Base-by-base conservation (phyloP, 35 echinoderm and acorn worm species). In the Hemicentrotus pulcherrimus region DNA sequence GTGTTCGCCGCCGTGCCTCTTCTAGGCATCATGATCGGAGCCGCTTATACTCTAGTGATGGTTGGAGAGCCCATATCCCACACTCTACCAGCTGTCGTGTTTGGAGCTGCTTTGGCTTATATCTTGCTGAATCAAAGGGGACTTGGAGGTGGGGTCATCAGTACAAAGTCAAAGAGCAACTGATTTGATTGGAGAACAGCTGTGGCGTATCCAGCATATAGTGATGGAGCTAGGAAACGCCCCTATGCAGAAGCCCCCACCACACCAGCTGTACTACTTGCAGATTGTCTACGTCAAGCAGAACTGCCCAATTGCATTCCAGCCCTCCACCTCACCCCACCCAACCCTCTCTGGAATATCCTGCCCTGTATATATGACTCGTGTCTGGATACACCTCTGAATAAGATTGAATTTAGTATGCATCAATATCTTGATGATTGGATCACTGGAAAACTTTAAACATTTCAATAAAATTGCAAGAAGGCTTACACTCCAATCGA, bases 21-120 rank as follows among this genome's bases (percentile, higher is more conserved):
- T 8, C 61, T 98, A 0, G 88, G 94, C 47, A 94, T 98, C 61
- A 97, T 96, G 95, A 46, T 96, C 32, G 94, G 93, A 13, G 96
- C 95, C 4, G 47, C 96, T 0, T 95, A 97, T 32, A 95, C 97
- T 6, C 61, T 88, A 22, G 41, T 97, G 10, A 86, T 88, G 46
- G 90, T 98, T 2, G 88, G 89, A 31, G 96, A 98, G 5, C 46
- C 86, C 0, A 4, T 95, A 16, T 85, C 90, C 35, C 46, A 91
- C 13, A n/a, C 94, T 45, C 31, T 97, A 32, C 87, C 94, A 4
- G 28, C 90, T 30, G 31, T 95, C 12, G 46, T 96, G 28, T 46
- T 94, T 24, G 95, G 95, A 58, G 32, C 32, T 47, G 88, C 88
- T 33, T 45, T 90, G 88, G 33, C 45, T 47, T 90, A 90, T 30